Percentiles rank a stretch among this genome's conserved stretches.
Evolutionary conservation across 2,113 vertebrate genomes (phyloP).

Genomic region (Rhabdornis inornatus): DNA sequence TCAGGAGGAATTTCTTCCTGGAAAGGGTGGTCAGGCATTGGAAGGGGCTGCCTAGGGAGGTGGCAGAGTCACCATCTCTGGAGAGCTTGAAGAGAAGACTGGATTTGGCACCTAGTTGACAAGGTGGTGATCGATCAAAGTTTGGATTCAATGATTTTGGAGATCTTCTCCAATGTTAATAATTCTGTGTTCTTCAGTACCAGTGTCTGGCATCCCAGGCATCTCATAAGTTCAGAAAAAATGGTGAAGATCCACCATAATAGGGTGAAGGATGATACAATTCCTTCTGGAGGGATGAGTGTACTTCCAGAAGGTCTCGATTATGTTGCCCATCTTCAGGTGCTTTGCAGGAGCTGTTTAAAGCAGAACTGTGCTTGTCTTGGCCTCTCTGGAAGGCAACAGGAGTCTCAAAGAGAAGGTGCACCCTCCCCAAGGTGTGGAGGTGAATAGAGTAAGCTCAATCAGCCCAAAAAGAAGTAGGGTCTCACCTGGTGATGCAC

Average conservation of each 20-base stretch:
- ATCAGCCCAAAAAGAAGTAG: background rate
- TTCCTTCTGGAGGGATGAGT: accelerated
- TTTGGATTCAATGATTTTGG: background rate
- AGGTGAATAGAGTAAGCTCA: background rate
- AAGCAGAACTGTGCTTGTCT: background rate
- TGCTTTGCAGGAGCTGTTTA: background rate
- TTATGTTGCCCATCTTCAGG: background rate
- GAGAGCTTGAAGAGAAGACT: background rate
- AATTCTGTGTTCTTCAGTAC: background rate
- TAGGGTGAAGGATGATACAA: background rate
- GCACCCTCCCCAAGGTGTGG: background rate
- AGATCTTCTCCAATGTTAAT: background rate
- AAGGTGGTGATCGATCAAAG: accelerated
- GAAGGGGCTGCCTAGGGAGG: background rate
- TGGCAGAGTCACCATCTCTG: background rate
- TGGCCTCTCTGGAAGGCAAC: background rate
- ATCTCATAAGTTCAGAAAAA: background rate
- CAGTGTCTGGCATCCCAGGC: background rate
- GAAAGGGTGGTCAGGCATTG: background rate
- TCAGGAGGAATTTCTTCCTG: background rate
- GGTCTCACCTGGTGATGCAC: background rate
- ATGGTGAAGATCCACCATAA: background rate
- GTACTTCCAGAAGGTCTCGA: background rate
- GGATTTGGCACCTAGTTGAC: background rate
- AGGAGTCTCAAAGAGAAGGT: background rate